phyloP scores from a whole-genome alignment of 2,888 invertebrate genomes.

The Podabrus alpinus region DNA sequence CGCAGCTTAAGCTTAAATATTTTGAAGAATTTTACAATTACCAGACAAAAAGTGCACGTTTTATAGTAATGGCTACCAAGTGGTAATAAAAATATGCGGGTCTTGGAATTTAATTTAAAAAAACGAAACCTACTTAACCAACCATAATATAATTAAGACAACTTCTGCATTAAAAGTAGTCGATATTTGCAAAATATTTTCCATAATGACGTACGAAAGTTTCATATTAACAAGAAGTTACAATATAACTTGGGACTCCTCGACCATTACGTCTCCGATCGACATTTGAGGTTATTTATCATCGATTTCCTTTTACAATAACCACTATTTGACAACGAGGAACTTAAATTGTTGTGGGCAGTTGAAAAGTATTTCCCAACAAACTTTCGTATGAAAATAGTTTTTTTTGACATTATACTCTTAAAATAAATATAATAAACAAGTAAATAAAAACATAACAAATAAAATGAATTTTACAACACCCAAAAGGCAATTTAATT shows the following conservation, averaged over 20 bases:
- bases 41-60: not conserved
- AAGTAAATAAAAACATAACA: conserved; percentile 38
- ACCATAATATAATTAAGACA: not conserved
- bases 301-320: not conserved
- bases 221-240: too few species aligned
- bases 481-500: conserved; percentile 47
- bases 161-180: not conserved
- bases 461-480: conserved; percentile 38
- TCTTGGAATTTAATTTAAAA: not conserved
- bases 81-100: not conserved
- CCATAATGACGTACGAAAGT: not conserved
- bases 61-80: not conserved
- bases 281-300: not conserved
- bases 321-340: not conserved
- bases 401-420: not conserved
- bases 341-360: not conserved
- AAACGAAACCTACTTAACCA: not conserved
- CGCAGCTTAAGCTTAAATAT: not conserved
- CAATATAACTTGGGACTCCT: not conserved
- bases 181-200: not conserved
- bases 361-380: not conserved
- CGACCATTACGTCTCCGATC: not conserved
- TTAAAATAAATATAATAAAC: not conserved
- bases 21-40: not conserved
- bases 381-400: not conserved